Conservation (phyloP, 1,140 invertebrate species). For the Drosophila suzukii region DNA sequence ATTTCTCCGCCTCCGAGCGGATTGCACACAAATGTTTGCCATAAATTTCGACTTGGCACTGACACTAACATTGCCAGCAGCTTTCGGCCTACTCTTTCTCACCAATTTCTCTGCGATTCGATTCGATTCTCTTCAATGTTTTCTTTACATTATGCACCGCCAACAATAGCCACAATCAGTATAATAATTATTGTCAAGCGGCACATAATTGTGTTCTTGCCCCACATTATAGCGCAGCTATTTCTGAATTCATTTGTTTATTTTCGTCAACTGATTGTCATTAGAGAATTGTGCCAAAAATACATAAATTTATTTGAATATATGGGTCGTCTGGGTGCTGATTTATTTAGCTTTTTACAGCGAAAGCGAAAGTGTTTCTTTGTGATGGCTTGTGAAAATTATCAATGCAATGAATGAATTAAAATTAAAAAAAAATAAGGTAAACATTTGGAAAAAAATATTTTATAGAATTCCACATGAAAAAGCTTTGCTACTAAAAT, state of each 20-base stretch:
- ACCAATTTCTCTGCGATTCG: neutral
- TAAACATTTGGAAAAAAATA: neutral
- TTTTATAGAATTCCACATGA: neutral
- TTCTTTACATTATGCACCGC: conserved; percentile 20
- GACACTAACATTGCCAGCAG: conserved; percentile 56
- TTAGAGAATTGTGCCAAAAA: conserved; percentile 63
- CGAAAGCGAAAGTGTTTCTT: conserved; percentile 67
- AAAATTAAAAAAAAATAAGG: neutral
- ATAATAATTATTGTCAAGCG: conserved; percentile 31
- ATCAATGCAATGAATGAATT: conserved; percentile 2
- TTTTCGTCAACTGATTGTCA: conserved; percentile 47
- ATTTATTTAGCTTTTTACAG: conserved; percentile 27
- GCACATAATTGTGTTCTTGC: conserved; percentile 42
- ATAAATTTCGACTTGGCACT: conserved; percentile 59
- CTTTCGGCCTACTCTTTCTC: conserved; percentile 6
- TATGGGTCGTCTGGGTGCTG: conserved; percentile 27
- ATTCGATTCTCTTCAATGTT: conserved; percentile 14
- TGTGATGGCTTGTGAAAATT: conserved; percentile 8
- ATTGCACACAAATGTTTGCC: conserved; percentile 62
- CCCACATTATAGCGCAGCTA: conserved; percentile 31
- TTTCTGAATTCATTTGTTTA: conserved; percentile 46
- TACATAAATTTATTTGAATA: conserved; percentile 49
- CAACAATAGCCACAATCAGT: conserved; percentile 22
- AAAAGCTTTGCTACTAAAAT: neutral
- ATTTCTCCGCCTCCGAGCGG: conserved; percentile 14